phyloP scores from a whole-genome alignment of 2,888 invertebrate species.

The Falcaria lacertinaria region DNA sequence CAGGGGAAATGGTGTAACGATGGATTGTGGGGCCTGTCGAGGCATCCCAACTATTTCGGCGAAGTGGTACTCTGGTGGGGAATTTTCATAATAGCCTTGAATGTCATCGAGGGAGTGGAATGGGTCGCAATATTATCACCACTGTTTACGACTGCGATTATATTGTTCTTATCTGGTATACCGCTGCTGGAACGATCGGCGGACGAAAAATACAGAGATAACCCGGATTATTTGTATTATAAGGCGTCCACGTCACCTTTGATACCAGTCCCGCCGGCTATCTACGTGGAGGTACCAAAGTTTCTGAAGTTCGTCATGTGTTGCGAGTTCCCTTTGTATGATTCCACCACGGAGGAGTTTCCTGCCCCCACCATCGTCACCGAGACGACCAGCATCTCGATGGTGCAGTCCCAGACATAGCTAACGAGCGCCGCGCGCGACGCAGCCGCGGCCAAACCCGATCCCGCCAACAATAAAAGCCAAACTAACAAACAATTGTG shows the following conservation, averaged over 20 bases:
- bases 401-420: conserved; percentile 86
- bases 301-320: conserved; percentile 91
- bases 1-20: conserved; percentile 96
- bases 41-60: conserved; percentile 97
- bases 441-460: conserved; percentile 56
- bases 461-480: conserved; percentile 39
- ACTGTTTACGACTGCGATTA: conserved; percentile 91
- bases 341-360: conserved; percentile 84
- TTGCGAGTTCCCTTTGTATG: conserved; percentile 94
- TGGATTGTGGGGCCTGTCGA: conserved; percentile 91
- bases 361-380: conserved; percentile 81
- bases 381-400: conserved; percentile 85
- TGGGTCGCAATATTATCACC: conserved; percentile 93
- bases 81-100: conserved; percentile 92
- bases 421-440: conserved; percentile 78
- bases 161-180: conserved; percentile 94
- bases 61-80: conserved; percentile 97
- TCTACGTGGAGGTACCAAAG: conserved; percentile 92
- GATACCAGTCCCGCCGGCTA: conserved; percentile 91
- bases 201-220: conserved; percentile 93
- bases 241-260: conserved; percentile 93
- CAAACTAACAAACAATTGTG: conserved; percentile 69
- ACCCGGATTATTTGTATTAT: conserved; percentile 91
- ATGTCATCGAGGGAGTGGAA: conserved; percentile 90
- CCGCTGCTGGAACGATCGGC: conserved; percentile 92